Evolutionary conservation across 2,113 vertebrate genomes (phyloP).

Genomic region (Chionodraco myersi): DNA sequence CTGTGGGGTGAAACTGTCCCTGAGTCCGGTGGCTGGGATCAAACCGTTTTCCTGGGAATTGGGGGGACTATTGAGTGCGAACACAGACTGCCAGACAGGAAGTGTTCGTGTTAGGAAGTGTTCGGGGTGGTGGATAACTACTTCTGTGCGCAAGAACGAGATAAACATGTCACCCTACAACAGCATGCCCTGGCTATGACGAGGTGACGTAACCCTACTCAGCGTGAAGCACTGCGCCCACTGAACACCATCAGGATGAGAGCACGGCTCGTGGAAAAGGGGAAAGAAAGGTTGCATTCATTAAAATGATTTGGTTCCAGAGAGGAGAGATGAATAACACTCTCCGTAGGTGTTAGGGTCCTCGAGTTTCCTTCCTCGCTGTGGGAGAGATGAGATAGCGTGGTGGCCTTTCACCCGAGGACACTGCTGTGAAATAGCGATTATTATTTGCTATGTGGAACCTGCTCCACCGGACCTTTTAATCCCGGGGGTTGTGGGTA

Average conservation of each 20-base stretch:
- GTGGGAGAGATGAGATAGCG: slow-evolving; percentile 54
- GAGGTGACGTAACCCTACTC: slow-evolving; percentile 71
- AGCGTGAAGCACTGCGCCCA: slow-evolving; percentile 66
- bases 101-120: slow-evolving; percentile 12
- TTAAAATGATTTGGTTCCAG: slow-evolving; percentile 15
- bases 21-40: too few relatives aligned
- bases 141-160: slow-evolving; percentile 29
- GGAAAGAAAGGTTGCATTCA: slow-evolving; percentile 33
- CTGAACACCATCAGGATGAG: slow-evolving; percentile 51
- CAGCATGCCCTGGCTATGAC: slow-evolving; percentile 40
- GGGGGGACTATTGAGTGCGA: not conserved
- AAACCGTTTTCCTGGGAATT: not conserved
- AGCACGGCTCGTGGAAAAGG: slow-evolving; percentile 37
- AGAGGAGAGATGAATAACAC: slow-evolving; percentile 29
- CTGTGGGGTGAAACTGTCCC: too few relatives aligned
- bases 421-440: slow-evolving; percentile 61
- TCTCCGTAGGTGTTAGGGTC: slow-evolving; percentile 34
- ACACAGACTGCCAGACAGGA: slow-evolving; percentile 19
- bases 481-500: slow-evolving; percentile 68
- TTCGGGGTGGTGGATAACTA: not conserved
- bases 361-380: not conserved
- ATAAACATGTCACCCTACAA: slow-evolving; percentile 45
- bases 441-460: slow-evolving; percentile 67
- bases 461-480: slow-evolving; percentile 44
- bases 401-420: slow-evolving; percentile 52